These are phyloP conservation scores for Augochlora pura DNA, from an alignment of 1,140 invertebrate species.

Conservation along the genomic window DNA sequence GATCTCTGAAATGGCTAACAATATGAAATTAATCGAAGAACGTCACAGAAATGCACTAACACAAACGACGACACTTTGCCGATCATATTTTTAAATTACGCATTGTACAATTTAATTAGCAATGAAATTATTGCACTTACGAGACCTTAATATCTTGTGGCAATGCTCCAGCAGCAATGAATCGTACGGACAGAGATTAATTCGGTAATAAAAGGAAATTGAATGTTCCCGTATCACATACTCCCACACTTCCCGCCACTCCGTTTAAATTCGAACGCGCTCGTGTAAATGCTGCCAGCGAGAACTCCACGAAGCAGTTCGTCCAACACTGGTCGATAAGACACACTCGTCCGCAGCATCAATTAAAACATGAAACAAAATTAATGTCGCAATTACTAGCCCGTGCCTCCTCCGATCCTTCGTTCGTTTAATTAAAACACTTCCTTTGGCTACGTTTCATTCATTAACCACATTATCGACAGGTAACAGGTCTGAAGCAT, in stretches of 20 bases:
- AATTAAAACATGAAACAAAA: neutral
- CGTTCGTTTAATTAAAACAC: neutral
- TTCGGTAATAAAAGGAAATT: neutral
- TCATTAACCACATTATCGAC: neutral
- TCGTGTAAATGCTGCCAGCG: slow-evolving; percentile 27
- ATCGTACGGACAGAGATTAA: neutral
- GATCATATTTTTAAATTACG: neutral
- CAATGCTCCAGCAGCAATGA: neutral
- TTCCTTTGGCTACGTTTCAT: neutral
- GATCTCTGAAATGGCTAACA: too few species aligned
- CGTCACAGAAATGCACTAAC: too few species aligned
- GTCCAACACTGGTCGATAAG: slow-evolving; percentile 18
- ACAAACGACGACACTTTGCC: neutral
- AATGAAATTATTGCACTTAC: neutral
- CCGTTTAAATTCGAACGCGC: neutral
- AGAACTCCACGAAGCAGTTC: neutral
- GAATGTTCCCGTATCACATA: too few species aligned
- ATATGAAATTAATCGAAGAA: too few species aligned
- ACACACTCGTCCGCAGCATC: neutral
- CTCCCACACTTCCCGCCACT: neutral
- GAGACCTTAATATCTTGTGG: neutral
- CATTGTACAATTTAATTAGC: neutral
- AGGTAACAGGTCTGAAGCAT: neutral
- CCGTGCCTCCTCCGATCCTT: neutral
- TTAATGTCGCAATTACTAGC: neutral